Conservation (phyloP, 2,888 invertebrate species). For the Oligia latruncula region DNA sequence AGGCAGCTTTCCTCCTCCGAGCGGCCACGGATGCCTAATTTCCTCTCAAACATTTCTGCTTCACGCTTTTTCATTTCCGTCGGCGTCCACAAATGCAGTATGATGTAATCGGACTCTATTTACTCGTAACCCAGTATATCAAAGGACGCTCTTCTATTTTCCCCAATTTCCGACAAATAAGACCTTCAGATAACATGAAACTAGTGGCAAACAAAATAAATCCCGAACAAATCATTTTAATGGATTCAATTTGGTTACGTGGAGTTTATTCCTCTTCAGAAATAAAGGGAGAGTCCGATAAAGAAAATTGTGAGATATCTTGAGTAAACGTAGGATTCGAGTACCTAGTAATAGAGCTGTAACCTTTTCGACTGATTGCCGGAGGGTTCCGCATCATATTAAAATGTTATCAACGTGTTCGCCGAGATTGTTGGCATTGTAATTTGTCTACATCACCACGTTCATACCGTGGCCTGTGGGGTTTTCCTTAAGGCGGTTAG, state of each 20-base stretch:
- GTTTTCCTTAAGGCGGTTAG: background rate
- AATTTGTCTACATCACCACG: background rate
- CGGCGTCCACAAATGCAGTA: constrained; percentile 36
- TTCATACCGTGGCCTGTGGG: background rate
- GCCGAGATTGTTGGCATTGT: constrained; percentile 3
- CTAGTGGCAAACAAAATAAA: constrained; percentile 38
- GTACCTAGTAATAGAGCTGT: constrained; percentile 24
- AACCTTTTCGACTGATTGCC: constrained; percentile 37
- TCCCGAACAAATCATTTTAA: constrained; percentile 44
- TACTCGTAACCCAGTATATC: constrained; percentile 24
- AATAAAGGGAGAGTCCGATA: constrained; percentile 25
- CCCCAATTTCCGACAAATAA: constrained; percentile 10
- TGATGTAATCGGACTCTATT: constrained; percentile 44
- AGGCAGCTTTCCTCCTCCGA: background rate
- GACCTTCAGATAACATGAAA: constrained; percentile 28
- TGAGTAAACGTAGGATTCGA: constrained; percentile 40
- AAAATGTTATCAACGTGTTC: constrained; percentile 25
- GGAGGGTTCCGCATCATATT: constrained; percentile 10
- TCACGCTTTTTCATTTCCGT: constrained; percentile 53
- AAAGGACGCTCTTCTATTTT: constrained; percentile 19
- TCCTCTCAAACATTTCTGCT: constrained; percentile 40
- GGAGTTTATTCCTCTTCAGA: constrained; percentile 39
- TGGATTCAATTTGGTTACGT: constrained; percentile 49
- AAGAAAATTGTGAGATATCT: constrained; percentile 43
- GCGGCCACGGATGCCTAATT: constrained; percentile 34